Conservation (phyloP, 2,888 invertebrate species). For the Alloscopus bannaensis region DNA sequence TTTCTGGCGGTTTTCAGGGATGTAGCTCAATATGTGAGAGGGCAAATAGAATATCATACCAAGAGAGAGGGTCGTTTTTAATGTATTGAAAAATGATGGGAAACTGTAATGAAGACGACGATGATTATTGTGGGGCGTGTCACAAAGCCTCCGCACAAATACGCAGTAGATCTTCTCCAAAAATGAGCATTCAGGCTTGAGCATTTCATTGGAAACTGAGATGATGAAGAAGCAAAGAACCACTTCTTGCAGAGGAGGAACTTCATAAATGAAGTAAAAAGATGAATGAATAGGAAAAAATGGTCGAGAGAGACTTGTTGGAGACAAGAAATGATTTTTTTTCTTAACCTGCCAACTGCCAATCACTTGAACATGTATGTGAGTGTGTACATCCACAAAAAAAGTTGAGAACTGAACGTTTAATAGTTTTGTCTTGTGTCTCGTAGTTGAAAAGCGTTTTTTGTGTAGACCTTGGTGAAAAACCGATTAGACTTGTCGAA, state of each 20-base stretch:
- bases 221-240: not conserved
- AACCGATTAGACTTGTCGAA: constrained; percentile 12
- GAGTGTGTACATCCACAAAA: no score
- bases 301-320: constrained; percentile 46
- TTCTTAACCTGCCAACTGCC: constrained; percentile 38
- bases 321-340: constrained; percentile 43
- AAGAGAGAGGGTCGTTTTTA: no score
- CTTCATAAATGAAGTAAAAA: not conserved
- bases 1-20: constrained; percentile 33
- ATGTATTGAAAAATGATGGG: constrained; percentile 29
- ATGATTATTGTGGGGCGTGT: constrained; percentile 17
- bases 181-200: not conserved
- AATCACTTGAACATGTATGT: no score
- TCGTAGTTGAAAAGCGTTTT: no score
- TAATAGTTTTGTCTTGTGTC: no score
- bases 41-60: no score
- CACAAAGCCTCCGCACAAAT: constrained; percentile 13
- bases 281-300: constrained; percentile 51
- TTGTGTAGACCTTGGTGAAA: not conserved
- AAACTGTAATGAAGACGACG: constrained; percentile 21
- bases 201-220: constrained; percentile 2
- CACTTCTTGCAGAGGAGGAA: not conserved
- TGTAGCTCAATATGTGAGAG: no score
- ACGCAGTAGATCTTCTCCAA: constrained; percentile 15
- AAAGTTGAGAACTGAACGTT: no score